Evolutionary conservation across 2,797 vertebrate genomes (phyloP), one percentile per base, ranked within the genome.

Genomic region (Borostomias antarcticus): DNA sequence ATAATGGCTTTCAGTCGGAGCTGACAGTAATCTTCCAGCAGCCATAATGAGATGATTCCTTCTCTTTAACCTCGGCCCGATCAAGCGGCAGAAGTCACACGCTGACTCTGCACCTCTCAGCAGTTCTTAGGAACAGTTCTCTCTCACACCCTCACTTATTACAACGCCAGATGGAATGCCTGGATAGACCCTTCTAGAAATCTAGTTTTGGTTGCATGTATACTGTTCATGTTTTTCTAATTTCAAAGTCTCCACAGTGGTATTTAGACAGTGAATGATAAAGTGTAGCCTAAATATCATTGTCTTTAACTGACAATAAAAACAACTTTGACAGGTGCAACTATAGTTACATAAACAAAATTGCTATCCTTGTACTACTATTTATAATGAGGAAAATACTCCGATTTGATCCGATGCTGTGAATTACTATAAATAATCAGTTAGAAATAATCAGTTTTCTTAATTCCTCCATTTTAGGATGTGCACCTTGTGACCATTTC

Each of bases 1-100:
- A 78, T 91, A 91, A 90, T 79, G 66, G 75, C 80, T 79, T 76
- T 17, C 70, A 45, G 47, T 72, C 82, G 84, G 72, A 77, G 69
- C 53, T 43, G 3, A 78, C 82, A 81, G 85, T 90, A 91, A 90
- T 91, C 90, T 89, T 81, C 82, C 72, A 76, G 71, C 74, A 82
- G 80, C 73, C 75, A 82, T 90, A 91, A 89, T 90, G 84, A 91
- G 84, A 86, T 87, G 86, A 87, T 87, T 89, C 79, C 78, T 73
- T 70, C 73, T 84, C 75, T 84, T 85, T 79, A 89, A 85, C 81
- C 83, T 85, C 73, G 82, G 77, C 80, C 81, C 78, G 82, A 82
- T 85, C 82, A 85, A 82, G 78, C 82, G 74, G 79, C 66, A 35
- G 62, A 79, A 81, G 79, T 83, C 76, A 62, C 68, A 79, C 66